Evolutionary conservation across 92 coral and sea anemone genomes (phyloP), one percentile per base, ranked within the genome.

Genomic region (Palythoa caribaeorum): DNA sequence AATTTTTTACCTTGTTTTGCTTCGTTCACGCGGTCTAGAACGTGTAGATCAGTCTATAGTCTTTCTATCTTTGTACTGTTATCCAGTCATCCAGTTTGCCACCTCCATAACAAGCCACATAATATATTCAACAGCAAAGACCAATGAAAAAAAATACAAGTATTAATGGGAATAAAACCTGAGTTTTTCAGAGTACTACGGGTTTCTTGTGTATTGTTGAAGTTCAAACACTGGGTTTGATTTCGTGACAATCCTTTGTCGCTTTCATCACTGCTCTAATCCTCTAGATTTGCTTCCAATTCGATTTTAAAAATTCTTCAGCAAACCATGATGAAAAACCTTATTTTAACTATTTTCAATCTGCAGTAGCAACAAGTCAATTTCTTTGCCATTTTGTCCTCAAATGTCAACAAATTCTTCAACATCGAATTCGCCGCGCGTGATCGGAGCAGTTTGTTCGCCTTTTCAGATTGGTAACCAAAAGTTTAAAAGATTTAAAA

Each of bases 81-180:
- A 74, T 74, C 78, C 57, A 40, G 57, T 74, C 52, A 73, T 39
- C 51, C 53, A 73, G 77, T 73, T 73, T 1, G 78, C 40, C 78
- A 74, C 78, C 78, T 74, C 1, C 78, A 74, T 40, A 74, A 74
- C 78, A 74, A 74, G 78, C 78, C 11, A 74, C 78, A 5, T 74
- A 74, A 74, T 74, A 74, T 40, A n/a, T n/a, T n/a, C n/a, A n/a
- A n/a, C 78, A 73, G 77, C 77, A 73, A 73, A 37, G 77, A n/a
- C 77, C 77, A 73, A 74, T 74, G 78, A 16, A 74, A 74, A 74
- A 74, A 74, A 74, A 74, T 35, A 44, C 78, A n/a, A n/a, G n/a
- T n/a, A n/a, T n/a, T n/a, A 6, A 39, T 40, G 28, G 78, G 78
- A 12, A 74, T 74, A 12, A 74, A 74, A 74, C 57, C 35, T 74